Conservation (phyloP, 1,140 invertebrate species). For the Sycophaga agraensis region DNA sequence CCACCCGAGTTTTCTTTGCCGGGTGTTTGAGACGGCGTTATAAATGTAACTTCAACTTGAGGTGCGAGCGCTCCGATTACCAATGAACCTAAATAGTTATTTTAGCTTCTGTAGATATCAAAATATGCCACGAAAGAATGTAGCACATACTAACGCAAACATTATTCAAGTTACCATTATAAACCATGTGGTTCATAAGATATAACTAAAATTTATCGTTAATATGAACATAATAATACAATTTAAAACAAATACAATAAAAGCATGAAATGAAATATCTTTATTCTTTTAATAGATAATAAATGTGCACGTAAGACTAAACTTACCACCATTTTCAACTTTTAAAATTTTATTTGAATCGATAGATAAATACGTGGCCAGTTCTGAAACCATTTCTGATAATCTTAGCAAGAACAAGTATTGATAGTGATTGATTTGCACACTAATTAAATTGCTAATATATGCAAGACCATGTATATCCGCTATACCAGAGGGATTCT, state of each 20-base stretch:
- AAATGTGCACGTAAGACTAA: background rate
- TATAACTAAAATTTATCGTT: too few relatives aligned
- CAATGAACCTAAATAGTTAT: slow-evolving; percentile 64
- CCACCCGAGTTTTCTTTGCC: slow-evolving; percentile 79
- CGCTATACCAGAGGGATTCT: slow-evolving; percentile 42
- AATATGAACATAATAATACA: too few relatives aligned
- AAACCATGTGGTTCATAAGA: too few relatives aligned
- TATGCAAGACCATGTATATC: slow-evolving; percentile 72
- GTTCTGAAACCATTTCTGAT: slow-evolving; percentile 77
- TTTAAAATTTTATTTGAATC: slow-evolving; percentile 75
- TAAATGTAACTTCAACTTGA: slow-evolving; percentile 82
- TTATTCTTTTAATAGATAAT: too few relatives aligned
- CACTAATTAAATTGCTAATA: slow-evolving; percentile 75
- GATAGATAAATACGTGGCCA: slow-evolving; percentile 76
- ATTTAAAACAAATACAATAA: too few relatives aligned
- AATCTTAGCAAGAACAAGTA: slow-evolving; percentile 84
- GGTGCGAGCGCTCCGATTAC: slow-evolving; percentile 76
- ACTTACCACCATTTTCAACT: slow-evolving; percentile 48
- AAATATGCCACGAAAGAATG: too few relatives aligned
- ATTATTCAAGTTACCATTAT: too few relatives aligned
- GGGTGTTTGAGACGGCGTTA: slow-evolving; percentile 78
- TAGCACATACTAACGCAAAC: too few relatives aligned
- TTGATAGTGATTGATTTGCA: slow-evolving; percentile 92
- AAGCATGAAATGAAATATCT: too few relatives aligned
- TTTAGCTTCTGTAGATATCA: too few relatives aligned